Evolutionary conservation across 2,113 vertebrate genomes (phyloP).

Genomic region (Microcebus tavaratra): DNA sequence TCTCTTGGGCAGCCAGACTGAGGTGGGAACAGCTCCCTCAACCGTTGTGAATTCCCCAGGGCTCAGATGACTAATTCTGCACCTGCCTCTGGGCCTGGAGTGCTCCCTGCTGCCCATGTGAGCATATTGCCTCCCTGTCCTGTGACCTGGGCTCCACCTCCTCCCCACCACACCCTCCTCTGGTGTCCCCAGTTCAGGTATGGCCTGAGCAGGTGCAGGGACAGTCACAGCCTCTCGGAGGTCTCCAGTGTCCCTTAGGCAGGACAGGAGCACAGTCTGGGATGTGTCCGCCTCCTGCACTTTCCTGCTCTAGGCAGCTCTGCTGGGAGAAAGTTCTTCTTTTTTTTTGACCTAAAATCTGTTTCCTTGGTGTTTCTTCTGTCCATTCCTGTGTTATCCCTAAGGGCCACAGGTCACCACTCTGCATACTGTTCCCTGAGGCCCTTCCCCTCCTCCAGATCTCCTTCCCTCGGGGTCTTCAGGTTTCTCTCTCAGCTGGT

Average conservation of each 20-base stretch:
- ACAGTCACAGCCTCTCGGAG: background rate
- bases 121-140: background rate
- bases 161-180: too few species aligned
- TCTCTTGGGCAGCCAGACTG: background rate
- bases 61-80: fast-evolving
- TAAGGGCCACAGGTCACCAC: background rate
- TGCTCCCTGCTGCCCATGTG: background rate
- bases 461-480: background rate
- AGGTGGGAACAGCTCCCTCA: fast-evolving
- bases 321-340: background rate
- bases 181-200: too few species aligned
- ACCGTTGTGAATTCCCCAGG: background rate
- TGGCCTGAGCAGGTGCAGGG: background rate
- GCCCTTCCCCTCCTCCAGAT: background rate
- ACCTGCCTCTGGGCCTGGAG: background rate
- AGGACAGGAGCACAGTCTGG: background rate
- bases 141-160: background rate
- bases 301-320: background rate
- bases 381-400: background rate
- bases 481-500: background rate
- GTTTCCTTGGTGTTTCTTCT: background rate
- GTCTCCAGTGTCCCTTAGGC: background rate
- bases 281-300: background rate
- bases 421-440: background rate
- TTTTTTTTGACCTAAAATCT: background rate